Percentiles rank a stretch among this genome's conserved stretches.
phyloP scores from a whole-genome alignment of 2,888 invertebrate genomes.

The Chalcis sispes region DNA sequence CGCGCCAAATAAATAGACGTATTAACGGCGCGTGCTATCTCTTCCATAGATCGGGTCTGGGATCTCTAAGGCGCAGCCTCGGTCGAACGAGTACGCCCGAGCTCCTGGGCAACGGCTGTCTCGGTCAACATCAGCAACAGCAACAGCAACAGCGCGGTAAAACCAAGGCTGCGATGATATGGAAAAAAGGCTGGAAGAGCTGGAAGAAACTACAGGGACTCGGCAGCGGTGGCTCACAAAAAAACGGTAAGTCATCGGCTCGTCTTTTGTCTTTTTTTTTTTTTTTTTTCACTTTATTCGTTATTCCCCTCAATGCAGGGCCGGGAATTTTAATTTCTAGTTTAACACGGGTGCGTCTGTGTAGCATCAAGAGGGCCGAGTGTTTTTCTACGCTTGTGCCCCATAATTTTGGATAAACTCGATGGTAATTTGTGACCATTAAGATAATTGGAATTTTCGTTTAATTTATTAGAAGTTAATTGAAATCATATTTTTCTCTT shows the following conservation, averaged over 20 bases:
- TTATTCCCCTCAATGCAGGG: neutral
- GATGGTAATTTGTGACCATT: neutral
- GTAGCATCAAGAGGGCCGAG: constrained; percentile 17
- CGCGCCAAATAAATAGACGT: neutral
- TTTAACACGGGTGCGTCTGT: neutral
- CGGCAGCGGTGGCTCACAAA: constrained; percentile 82
- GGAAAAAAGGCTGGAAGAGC: constrained; percentile 79
- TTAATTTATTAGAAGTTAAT: constrained; percentile 7
- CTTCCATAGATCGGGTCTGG: constrained; percentile 73
- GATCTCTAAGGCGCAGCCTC: constrained; percentile 70
- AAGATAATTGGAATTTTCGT: constrained; percentile 10
- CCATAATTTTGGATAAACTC: constrained; percentile 15
- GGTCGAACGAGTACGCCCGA: constrained; percentile 66
- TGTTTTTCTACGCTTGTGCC: neutral
- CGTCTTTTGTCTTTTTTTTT: neutral
- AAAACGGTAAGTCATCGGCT: constrained; percentile 80
- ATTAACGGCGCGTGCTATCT: neutral
- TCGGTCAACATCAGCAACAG: constrained; percentile 42
- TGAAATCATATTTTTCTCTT: neutral
- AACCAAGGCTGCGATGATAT: constrained; percentile 73
- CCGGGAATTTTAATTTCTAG: neutral
- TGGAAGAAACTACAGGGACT: constrained; percentile 88
- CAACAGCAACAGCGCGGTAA: constrained; percentile 62
- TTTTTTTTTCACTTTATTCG: neutral
- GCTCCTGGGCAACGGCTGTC: constrained; percentile 35